Base-by-base conservation (phyloP, 2,888 invertebrate genomes). In the Cataglyphis livida region DNA sequence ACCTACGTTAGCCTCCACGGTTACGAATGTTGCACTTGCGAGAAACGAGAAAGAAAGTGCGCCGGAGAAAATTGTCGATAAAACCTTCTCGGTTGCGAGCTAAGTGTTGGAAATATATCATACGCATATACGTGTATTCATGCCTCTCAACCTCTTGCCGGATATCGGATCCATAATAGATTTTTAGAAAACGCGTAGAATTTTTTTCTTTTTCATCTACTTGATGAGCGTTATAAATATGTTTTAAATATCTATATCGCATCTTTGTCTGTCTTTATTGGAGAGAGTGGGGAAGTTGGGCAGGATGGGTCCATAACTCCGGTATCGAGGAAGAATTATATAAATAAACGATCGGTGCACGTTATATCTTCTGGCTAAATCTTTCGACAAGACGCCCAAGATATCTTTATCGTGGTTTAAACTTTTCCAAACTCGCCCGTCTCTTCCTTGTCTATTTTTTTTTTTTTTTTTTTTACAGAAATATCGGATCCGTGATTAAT, bases 1-100 rank as follows among this genome's bases (percentile, higher is more conserved):
- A 76, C 54, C 57, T 65, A 44, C 59, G 32, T 65, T 64, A 74
- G 65, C 12, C 64, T 41, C 32, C 64, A 61, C 81, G 44, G 65
- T 82, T 76, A 65, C 76, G 76, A 82, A 76, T 75, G 75, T 76
- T 65, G 75, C 32, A 41, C 12, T 75, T 51, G 54, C 54, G 66
- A 74, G 41, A 71, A 44, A 64, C 54, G 64, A 38, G 54, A 32
- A 54, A 38, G 28, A 64, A 35, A 65, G 12, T 62, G 28, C 54
- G 28, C 10, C 15, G 6, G 65, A 44, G 61, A 65, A 78, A 78
- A 65, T 76, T 66, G 61, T 32, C 76, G 48, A 82, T 68, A 78
- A 82, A 82, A 68, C 15, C n/a, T 3, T 5, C 6, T 15, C 35
- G 0, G 21, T 57, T n/a, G n/a, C 28, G n/a, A 32, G 18, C 1